A percentile compares a stretch with the other conserved stretches of the same genome.
phyloP scores from a whole-genome alignment of 2,113 vertebrate species.

The Anoura caudifer region DNA sequence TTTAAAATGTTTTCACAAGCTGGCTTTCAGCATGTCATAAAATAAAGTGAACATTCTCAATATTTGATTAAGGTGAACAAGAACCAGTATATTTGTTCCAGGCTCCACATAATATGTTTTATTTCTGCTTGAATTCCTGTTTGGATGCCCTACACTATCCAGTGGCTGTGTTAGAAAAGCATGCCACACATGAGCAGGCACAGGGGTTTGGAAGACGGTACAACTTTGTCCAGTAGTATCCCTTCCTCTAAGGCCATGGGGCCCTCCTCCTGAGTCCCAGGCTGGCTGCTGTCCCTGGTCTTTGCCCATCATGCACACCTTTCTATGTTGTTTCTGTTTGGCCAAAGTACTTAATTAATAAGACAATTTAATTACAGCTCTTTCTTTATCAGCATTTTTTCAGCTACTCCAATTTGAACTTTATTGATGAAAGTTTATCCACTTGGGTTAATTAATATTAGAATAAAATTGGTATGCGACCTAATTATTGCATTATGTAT shows the following conservation, averaged over 20 bases:
- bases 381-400: background rate
- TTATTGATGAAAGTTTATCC: background rate
- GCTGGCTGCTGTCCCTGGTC: background rate
- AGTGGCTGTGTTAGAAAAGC: background rate
- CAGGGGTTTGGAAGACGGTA: background rate
- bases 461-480: background rate
- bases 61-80: background rate
- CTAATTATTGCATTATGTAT: background rate
- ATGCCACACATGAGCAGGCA: background rate
- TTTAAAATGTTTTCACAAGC: background rate
- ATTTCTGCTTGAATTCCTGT: background rate
- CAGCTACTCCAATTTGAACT: background rate
- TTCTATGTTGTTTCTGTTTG: background rate
- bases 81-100: background rate
- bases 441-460: background rate
- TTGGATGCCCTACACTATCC: background rate
- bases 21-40: background rate
- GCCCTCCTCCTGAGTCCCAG: no score
- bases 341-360: background rate
- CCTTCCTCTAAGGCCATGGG: background rate
- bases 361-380: background rate
- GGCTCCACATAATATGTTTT: background rate
- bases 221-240: rapidly evolving
- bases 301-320: background rate
- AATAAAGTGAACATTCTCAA: background rate